Conservation (phyloP, 2,888 invertebrate species). For the Copidosoma aretas region DNA sequence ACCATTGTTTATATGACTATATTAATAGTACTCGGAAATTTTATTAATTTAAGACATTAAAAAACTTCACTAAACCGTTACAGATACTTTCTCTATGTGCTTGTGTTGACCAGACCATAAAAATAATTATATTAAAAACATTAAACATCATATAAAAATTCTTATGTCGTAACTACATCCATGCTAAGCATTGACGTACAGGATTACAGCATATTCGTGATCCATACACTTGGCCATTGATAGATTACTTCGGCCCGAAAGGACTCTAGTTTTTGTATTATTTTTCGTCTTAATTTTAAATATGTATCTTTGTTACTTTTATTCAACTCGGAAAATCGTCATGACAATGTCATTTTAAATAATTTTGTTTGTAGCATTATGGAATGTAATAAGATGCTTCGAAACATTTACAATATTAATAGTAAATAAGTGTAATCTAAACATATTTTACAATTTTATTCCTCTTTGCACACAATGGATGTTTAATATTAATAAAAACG, state of each 20-base stretch:
- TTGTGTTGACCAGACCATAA: too few species aligned
- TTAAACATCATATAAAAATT: neutral
- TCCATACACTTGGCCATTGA: conserved; percentile 23
- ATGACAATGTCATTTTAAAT: conserved; percentile 6
- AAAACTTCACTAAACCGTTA: too few species aligned
- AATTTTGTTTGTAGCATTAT: conserved; percentile 14
- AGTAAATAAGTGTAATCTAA: conserved; percentile 20
- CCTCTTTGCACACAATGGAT: conserved; percentile 5
- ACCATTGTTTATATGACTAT: too few species aligned
- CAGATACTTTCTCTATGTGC: too few species aligned
- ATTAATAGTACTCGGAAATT: too few species aligned
- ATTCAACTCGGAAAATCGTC: conserved; percentile 24
- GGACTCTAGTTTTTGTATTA: conserved; percentile 6
- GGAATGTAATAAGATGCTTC: conserved; percentile 34
- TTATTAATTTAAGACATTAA: too few species aligned
- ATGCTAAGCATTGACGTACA: conserved; percentile 13
- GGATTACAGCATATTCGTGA: conserved; percentile 12
- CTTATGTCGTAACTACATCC: neutral
- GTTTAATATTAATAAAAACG: conserved; percentile 7
- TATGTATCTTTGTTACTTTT: neutral
- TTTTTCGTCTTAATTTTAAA: neutral
- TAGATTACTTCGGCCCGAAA: conserved; percentile 15
- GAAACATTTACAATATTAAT: conserved; percentile 24
- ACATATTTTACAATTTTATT: conserved; percentile 25
- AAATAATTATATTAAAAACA: neutral